phyloP scores from a whole-genome alignment of 2,113 vertebrate species.

The Grammomys surdaster region DNA sequence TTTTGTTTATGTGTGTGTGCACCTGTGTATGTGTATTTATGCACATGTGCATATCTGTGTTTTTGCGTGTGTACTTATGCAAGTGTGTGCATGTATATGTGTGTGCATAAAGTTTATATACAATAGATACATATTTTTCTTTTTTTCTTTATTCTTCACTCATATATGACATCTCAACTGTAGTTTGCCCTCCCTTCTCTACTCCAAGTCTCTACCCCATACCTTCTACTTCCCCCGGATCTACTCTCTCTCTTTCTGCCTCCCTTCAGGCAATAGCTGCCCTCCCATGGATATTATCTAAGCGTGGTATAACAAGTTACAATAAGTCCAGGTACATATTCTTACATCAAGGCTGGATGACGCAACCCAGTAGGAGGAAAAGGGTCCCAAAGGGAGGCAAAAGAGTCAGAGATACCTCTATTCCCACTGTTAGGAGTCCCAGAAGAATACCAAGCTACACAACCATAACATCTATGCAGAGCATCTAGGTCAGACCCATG shows the following conservation, averaged over 20 bases:
- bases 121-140: background rate
- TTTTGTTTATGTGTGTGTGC: background rate
- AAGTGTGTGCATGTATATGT: background rate
- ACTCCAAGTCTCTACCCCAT: background rate
- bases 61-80: background rate
- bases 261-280: background rate
- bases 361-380: background rate
- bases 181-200: background rate
- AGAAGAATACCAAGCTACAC: background rate
- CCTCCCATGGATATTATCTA: background rate
- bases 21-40: background rate
- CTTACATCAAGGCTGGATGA: background rate
- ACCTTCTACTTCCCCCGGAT: background rate
- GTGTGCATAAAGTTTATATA: background rate
- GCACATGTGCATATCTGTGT: background rate
- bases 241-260: background rate
- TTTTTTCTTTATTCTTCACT: background rate
- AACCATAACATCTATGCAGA: background rate
- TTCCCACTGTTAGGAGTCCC: background rate
- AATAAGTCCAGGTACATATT: background rate
- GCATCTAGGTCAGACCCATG: background rate
- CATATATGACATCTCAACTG: background rate
- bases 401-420: background rate
- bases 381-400: background rate
- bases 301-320: background rate